Evolutionary conservation across 1,140 invertebrate species (phyloP).

Genomic region (Cataglyphis hispanica): DNA sequence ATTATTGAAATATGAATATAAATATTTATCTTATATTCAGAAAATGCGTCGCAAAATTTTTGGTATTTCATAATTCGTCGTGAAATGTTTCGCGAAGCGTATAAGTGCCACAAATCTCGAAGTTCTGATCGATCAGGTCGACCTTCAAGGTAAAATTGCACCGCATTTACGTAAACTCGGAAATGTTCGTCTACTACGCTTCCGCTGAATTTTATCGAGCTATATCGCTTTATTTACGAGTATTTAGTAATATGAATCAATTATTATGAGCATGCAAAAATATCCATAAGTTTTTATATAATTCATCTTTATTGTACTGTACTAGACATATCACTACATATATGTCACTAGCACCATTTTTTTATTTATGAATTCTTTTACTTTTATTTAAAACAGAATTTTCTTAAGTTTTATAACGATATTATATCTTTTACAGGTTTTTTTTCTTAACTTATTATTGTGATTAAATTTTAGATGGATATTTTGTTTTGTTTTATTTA

Average conservation of each 20-base stretch:
- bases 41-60: background rate
- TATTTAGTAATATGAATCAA: slow-evolving; percentile 20
- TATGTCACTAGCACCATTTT: background rate
- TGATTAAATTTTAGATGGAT: background rate
- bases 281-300: slow-evolving; percentile 21
- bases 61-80: background rate
- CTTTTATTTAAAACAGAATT: background rate
- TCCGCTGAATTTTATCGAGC: slow-evolving; percentile 31
- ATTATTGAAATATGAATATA: too few species aligned
- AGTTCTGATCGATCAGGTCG: slow-evolving; percentile 25
- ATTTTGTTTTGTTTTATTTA: slow-evolving; percentile 17
- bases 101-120: slow-evolving; percentile 30
- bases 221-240: slow-evolving; percentile 2
- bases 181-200: slow-evolving; percentile 20
- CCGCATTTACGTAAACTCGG: slow-evolving; percentile 52
- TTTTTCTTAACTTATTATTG: background rate
- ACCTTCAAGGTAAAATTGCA: slow-evolving; percentile 47
- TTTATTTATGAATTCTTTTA: background rate
- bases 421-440: background rate
- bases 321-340: background rate
- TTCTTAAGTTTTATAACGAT: background rate
- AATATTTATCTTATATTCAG: background rate
- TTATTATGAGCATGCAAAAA: slow-evolving; percentile 24
- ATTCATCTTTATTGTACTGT: background rate
- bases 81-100: background rate